Evolutionary conservation across 2,888 invertebrate species (phyloP).

Genomic region (Agonopterix heracliana): DNA sequence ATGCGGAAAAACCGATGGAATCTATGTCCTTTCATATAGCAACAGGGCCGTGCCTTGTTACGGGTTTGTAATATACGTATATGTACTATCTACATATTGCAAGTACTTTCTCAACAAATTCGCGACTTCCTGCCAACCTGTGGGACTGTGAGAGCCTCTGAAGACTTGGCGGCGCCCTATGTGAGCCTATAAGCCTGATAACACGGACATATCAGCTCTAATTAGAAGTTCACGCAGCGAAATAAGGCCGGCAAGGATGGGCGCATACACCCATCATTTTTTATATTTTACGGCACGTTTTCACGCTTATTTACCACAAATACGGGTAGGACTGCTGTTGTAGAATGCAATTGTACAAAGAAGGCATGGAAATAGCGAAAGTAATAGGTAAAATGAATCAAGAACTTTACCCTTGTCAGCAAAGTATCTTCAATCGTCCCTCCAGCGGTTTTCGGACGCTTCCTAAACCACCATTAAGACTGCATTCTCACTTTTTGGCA

Average conservation of each 20-base stretch:
- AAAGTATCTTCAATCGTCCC: conserved; percentile 62
- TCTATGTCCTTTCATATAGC: conserved; percentile 57
- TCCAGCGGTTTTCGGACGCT: conserved; percentile 62
- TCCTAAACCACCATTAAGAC: conserved; percentile 70
- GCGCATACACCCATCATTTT: conserved; percentile 33
- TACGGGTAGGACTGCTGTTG: conserved; percentile 11
- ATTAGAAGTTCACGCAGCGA: conserved; percentile 34
- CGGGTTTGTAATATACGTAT: conserved; percentile 27
- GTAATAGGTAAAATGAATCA: conserved; percentile 37
- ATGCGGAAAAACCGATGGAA: conserved; percentile 34
- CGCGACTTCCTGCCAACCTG: conserved; percentile 25
- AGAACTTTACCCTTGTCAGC: conserved; percentile 73
- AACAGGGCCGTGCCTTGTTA: conserved; percentile 60
- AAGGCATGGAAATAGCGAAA: conserved; percentile 25
- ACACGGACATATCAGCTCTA: conserved; percentile 25
- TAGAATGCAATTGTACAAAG: conserved; percentile 17
- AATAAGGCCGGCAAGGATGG: conserved; percentile 32
- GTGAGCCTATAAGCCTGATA: conserved; percentile 29
- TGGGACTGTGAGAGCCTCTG: conserved; percentile 13
- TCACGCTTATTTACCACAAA: conserved; percentile 7
- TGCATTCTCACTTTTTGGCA: conserved; percentile 74
- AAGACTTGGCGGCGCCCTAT: conserved; percentile 18
- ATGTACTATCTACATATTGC: conserved; percentile 20
- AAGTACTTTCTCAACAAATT: conserved; percentile 28
- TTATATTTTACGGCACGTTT: conserved; percentile 2